These are phyloP conservation scores for Dreissena polymorpha DNA, from an alignment of 1,140 invertebrate genomes.

Conservation along the genomic window DNA sequence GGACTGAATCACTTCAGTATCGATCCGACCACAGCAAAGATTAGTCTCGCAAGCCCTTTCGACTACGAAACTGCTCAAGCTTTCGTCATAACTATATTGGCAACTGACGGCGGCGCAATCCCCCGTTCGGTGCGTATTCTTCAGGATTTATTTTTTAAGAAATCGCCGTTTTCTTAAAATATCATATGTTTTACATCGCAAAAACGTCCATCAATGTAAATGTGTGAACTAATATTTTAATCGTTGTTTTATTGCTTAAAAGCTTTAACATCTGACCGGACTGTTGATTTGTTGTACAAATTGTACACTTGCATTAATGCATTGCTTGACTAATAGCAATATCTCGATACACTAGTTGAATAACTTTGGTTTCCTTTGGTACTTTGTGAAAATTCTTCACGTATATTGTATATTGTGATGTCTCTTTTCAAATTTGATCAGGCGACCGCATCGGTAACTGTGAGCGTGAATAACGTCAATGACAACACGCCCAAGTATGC, in stretches of 20 bases:
- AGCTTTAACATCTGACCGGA: too few species aligned
- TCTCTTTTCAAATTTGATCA: too few species aligned
- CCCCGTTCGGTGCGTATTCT: constrained; percentile 3
- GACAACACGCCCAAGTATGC: constrained; percentile 64
- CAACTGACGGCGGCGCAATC: constrained; percentile 56
- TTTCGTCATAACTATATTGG: constrained; percentile 55
- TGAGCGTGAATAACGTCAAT: constrained; percentile 62
- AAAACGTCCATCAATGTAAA: neutral
- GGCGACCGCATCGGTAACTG: constrained; percentile 44
- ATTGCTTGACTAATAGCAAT: too few species aligned
- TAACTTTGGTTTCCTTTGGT: too few species aligned
- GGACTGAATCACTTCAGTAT: constrained; percentile 51
- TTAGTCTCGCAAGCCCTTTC: constrained; percentile 39
- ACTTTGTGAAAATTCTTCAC: too few species aligned
- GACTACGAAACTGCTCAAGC: constrained; percentile 39
- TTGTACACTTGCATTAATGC: too few species aligned
- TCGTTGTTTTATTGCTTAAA: constrained; percentile 14
- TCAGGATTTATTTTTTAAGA: too few species aligned
- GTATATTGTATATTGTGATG: too few species aligned
- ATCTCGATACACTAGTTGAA: too few species aligned
- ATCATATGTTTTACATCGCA: too few species aligned
- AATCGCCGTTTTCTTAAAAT: too few species aligned
- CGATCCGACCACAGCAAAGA: constrained; percentile 41
- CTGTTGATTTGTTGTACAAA: too few species aligned
- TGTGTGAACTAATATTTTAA: constrained; percentile 16